Conservation (phyloP, 2,888 invertebrate genomes). For the Drosophila bunnanda region DNA sequence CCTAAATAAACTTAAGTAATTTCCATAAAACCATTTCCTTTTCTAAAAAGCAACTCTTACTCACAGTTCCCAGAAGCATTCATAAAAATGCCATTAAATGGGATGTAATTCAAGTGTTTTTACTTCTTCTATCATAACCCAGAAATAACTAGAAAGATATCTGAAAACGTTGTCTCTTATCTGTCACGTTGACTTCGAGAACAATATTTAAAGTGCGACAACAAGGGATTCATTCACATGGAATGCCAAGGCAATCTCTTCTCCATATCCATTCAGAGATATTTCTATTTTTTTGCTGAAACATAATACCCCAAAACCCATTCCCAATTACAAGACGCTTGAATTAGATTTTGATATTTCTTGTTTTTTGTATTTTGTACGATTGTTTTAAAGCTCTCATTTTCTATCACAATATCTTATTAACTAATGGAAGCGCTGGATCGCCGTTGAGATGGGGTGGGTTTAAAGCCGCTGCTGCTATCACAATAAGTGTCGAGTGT, state of each 20-base stretch:
- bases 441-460: constrained; percentile 56
- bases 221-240: constrained; percentile 14
- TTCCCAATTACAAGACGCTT: constrained; percentile 32
- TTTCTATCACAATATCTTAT: constrained; percentile 72
- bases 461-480: constrained; percentile 61
- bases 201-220: constrained; percentile 16
- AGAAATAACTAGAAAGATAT: constrained; percentile 23
- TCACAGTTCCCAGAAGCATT: not conserved
- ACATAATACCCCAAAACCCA: constrained; percentile 1
- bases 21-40: not conserved
- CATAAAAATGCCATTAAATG: constrained; percentile 1
- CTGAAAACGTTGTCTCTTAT: constrained; percentile 22
- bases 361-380: constrained; percentile 58
- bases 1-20: too few species aligned
- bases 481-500: constrained; percentile 63
- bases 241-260: constrained; percentile 14
- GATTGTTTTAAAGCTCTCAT: constrained; percentile 49
- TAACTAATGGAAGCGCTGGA: constrained; percentile 72
- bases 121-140: constrained; percentile 9
- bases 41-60: not conserved
- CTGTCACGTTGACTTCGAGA: constrained; percentile 27
- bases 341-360: constrained; percentile 51
- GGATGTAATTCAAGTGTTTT: constrained; percentile 23
- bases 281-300: constrained; percentile 6
- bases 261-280: not conserved